Base-by-base conservation (phyloP, 2,797 vertebrate species). In the Poecile montanus region DNA sequence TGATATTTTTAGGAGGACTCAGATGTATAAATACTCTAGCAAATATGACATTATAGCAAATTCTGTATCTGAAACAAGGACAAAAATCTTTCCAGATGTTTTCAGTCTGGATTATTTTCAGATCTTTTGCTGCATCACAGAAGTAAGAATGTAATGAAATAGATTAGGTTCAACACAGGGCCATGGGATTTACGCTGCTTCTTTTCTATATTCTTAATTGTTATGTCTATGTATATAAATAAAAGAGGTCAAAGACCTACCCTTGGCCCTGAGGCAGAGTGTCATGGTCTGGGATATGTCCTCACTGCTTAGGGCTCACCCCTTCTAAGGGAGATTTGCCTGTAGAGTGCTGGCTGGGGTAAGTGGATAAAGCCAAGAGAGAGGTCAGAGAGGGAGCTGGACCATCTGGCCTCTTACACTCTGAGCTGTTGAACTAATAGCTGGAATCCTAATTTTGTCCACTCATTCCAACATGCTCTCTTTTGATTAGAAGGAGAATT, bases 1-100 rank as follows among this genome's bases (percentile, higher is more conserved):
- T 54, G 48, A 50, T 91, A 79, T 68, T 66, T 95, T 92, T 73
- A 60, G 47, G 21, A 92, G 51, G 56, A 70, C 14, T 51, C 23
- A 44, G 42, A 65, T 78, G 10, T 67, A 62, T 50, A 63, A 72
- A 85, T 63, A 66, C 2, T 10, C 10, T 26, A 23, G 21, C 2
- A 93, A 83, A 93, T 65, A 56, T 44, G 51, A 70, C 36, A 66
- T 61, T 61, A 38, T 32, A 36, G 8, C 7, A 73, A 63, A 88
- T 75, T 92, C 48, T 56, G 1, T 51, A 30, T 80, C 70, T 76
- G 38, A 77, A 93, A 71, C n/a, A 75, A 83, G 34, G 4, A 45
- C 22, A 92, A 85, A 89, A 54, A 57, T 15, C n/a, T 89, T 94
- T 62, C 62, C 44, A 91, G 68, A 70, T 58, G 42, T 91, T 92